Conservation (phyloP, 1,140 invertebrate genomes). For the Cotesia chilonis region DNA sequence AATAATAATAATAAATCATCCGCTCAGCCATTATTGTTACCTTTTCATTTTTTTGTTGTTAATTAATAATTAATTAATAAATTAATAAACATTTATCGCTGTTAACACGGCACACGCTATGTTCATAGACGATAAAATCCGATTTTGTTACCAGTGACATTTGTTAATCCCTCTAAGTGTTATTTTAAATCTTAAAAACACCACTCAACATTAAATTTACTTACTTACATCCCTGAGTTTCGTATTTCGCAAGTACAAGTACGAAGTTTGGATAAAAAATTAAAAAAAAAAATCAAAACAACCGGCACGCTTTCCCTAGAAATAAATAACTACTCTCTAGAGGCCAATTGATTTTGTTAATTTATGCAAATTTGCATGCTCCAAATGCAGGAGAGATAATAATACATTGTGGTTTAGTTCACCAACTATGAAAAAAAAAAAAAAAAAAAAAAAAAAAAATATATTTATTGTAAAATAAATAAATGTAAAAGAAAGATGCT, state of each 20-base stretch:
- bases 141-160: neutral
- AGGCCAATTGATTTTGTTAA: constrained; percentile 9
- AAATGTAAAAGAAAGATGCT: neutral
- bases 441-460: no score
- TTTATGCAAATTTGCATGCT: constrained; percentile 24
- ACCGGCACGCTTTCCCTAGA: constrained; percentile 14
- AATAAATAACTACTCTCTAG: constrained; percentile 8
- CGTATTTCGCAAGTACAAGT: neutral
- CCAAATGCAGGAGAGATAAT: neutral
- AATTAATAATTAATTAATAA: neutral
- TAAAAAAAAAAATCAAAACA: no score
- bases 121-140: constrained; percentile 21
- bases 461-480: constrained; percentile 1
- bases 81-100: constrained; percentile 31
- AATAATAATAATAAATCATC: neutral
- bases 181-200: no score
- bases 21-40: no score
- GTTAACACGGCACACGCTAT: constrained; percentile 39
- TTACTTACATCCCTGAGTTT: neutral
- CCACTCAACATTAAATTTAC: neutral
- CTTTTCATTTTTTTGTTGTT: no score
- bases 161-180: neutral
- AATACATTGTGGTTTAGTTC: neutral
- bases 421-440: no score
- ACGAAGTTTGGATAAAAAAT: neutral